Conservation (phyloP, 2,797 vertebrate species). For the Margarornis squamiger region DNA sequence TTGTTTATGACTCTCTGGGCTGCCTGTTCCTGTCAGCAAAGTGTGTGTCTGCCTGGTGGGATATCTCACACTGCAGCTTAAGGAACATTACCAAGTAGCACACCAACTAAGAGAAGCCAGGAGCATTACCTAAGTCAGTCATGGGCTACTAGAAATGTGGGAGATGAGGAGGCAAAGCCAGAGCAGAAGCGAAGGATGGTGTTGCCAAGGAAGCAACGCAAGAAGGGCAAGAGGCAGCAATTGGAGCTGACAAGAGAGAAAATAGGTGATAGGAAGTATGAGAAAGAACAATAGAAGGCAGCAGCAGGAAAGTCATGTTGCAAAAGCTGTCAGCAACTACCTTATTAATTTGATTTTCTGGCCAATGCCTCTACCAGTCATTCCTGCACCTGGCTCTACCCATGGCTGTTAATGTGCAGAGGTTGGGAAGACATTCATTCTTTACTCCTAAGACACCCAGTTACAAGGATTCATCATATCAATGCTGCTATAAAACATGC, state of each 20-base stretch:
- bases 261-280: background rate
- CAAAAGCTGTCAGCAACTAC: background rate
- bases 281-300: background rate
- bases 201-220: background rate
- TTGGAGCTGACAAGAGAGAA: background rate
- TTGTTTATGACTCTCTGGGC: background rate
- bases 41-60: background rate
- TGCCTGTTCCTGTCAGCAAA: background rate
- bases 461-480: background rate
- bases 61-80: rapidly evolving
- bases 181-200: background rate
- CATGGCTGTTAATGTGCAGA: background rate
- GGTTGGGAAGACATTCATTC: background rate
- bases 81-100: background rate
- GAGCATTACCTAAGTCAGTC: background rate
- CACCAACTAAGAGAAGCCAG: background rate
- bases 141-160: background rate
- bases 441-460: background rate
- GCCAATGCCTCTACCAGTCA: background rate
- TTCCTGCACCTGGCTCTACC: background rate
- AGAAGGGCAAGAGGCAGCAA: background rate
- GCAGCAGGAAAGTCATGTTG: background rate
- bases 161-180: background rate
- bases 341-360: background rate
- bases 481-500: background rate